Percentiles rank a stretch among this genome's conserved stretches.
phyloP scores from a whole-genome alignment of 2,797 vertebrate species.

The Calcarius lapponicus region DNA sequence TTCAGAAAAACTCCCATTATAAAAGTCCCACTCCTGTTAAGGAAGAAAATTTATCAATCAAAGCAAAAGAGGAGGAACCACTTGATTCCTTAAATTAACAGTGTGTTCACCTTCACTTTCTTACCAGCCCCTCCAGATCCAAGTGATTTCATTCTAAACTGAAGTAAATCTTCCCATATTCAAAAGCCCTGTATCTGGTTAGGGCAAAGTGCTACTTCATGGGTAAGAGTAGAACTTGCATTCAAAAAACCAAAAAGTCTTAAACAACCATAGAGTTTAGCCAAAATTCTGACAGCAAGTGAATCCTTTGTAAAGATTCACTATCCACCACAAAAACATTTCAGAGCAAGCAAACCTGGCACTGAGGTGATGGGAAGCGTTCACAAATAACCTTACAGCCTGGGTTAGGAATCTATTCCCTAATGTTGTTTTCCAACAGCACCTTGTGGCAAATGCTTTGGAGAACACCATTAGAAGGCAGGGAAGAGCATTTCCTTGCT shows the following conservation, averaged over 20 bases:
- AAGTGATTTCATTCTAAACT: not conserved
- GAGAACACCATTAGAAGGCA: not conserved
- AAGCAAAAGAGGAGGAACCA: not conserved
- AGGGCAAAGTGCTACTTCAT: not conserved
- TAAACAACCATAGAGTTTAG: not conserved
- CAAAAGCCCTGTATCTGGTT: not conserved
- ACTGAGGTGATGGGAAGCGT: not conserved
- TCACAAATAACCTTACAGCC: not conserved
- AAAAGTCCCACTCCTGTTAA: not conserved
- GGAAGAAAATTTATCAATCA: not conserved
- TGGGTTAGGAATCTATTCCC: not conserved
- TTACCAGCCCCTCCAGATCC: not conserved
- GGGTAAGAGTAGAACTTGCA: not conserved
- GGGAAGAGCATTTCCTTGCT: not conserved
- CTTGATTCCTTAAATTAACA: not conserved
- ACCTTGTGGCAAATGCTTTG: not conserved
- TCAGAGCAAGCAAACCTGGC: not conserved
- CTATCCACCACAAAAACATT: not conserved
- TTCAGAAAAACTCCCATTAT: not conserved
- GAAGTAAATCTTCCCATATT: not conserved
- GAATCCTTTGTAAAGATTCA: not conserved
- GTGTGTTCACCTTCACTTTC: not conserved
- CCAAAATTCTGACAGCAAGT: not conserved
- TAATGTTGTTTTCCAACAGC: not conserved
- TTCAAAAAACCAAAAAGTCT: not conserved